Conservation (phyloP, 2,797 vertebrate species). For the Petrocephalus sullivani region DNA sequence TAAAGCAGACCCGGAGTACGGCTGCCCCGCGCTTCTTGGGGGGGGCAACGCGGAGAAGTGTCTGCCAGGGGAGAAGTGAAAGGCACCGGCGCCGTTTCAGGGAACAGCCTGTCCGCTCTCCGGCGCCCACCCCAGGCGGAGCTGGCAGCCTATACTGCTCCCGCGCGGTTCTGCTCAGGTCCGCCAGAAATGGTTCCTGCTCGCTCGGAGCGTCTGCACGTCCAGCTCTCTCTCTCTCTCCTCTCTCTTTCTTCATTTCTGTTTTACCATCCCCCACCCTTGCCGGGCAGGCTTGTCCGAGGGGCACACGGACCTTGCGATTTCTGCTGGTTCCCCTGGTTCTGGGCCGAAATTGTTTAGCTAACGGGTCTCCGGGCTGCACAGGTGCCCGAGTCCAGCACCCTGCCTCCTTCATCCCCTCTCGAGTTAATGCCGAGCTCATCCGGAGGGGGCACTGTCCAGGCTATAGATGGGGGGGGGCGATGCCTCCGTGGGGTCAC, state of each 20-base stretch:
- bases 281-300: not conserved
- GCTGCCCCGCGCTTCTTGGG: not conserved
- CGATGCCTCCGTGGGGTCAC: not conserved
- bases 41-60: too few species aligned
- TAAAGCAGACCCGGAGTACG: not conserved
- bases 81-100: not conserved
- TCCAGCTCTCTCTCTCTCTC: not conserved
- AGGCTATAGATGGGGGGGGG: not conserved
- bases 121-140: not conserved
- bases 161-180: not conserved
- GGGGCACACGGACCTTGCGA: not conserved
- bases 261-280: not conserved
- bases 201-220: not conserved
- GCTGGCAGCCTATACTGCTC: not conserved
- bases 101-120: constrained; percentile 1
- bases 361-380: not conserved
- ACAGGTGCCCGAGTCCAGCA: not conserved
- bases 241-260: not conserved
- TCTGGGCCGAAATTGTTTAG: not conserved
- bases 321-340: not conserved
- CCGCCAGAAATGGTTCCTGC: not conserved
- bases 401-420: not conserved
- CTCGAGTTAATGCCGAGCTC: too few species aligned
- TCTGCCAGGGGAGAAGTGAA: constrained; percentile 4
- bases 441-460: not conserved